These are phyloP conservation scores for Drosophila sp. DNA, from an alignment of 1,140 invertebrate species.

Conservation along the genomic window DNA sequence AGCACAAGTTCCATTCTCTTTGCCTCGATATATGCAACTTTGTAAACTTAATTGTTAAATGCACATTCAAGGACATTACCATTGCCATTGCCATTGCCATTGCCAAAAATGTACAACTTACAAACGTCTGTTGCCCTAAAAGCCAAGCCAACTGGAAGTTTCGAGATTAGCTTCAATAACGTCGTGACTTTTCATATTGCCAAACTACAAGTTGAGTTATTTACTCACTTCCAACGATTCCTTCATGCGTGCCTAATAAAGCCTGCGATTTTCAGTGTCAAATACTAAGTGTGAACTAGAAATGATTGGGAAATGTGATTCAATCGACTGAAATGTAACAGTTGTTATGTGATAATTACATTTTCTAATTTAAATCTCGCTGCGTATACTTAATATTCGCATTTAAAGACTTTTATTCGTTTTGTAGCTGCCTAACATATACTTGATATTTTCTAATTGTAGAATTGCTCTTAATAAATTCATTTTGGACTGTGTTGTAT, in stretches of 20 bases:
- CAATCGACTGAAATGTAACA: constrained; percentile 1
- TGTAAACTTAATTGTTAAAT: too few relatives aligned
- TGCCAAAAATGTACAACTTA: constrained; percentile 67
- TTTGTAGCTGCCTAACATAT: too few relatives aligned
- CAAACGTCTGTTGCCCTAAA: constrained; percentile 58
- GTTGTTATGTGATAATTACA: not conserved
- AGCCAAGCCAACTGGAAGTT: constrained; percentile 79
- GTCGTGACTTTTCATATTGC: constrained; percentile 25
- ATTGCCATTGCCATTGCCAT: too few relatives aligned
- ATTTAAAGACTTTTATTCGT: too few relatives aligned
- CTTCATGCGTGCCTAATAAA: constrained; percentile 41
- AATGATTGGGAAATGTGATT: not conserved
- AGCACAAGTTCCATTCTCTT: not conserved
- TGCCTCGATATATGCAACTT: too few relatives aligned
- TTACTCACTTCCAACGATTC: constrained; percentile 4
- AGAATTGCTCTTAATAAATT: too few relatives aligned
- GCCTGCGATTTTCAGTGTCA: constrained; percentile 17
- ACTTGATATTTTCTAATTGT: too few relatives aligned
- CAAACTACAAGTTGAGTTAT: constrained; percentile 14
- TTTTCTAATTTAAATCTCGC: not conserved
- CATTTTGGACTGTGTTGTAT: too few relatives aligned
- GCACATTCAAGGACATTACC: constrained; percentile 60
- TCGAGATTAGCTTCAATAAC: constrained; percentile 64
- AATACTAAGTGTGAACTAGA: constrained; percentile 10
- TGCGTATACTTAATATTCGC: constrained; percentile 24